Conservation (phyloP, 2,113 vertebrate species). For the Microcebus griseorufus region DNA sequence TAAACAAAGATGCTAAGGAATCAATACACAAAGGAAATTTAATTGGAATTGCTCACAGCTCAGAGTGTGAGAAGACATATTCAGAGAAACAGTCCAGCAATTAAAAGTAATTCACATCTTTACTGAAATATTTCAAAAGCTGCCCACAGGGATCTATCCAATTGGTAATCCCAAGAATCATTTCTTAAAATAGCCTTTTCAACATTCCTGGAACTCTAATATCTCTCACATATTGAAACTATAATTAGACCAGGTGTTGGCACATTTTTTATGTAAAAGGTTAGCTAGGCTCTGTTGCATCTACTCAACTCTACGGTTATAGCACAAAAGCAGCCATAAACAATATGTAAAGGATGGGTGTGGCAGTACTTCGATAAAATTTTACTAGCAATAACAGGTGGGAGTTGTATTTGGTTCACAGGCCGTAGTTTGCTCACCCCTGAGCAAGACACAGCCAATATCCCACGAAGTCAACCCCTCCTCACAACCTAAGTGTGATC, state of each 20-base stretch:
- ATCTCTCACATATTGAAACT: neutral
- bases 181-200: constrained; percentile 33
- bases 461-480: neutral
- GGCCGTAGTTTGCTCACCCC: neutral
- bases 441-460: neutral
- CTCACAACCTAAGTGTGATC: neutral
- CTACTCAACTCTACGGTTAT: neutral
- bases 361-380: neutral
- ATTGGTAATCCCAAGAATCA: neutral
- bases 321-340: neutral
- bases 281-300: neutral
- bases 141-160: neutral
- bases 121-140: neutral
- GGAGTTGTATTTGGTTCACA: neutral
- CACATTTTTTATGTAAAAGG: neutral
- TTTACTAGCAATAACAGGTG: neutral
- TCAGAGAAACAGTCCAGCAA: neutral
- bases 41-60: neutral
- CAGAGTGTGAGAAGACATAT: neutral
- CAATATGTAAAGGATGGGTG: neutral
- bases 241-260: neutral
- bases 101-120: neutral
- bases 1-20: neutral
- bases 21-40: neutral
- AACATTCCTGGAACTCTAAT: neutral